These are phyloP conservation scores for Atherinosoma microstoma DNA, from an alignment of 2,797 vertebrate genomes.

Conservation along the genomic window DNA sequence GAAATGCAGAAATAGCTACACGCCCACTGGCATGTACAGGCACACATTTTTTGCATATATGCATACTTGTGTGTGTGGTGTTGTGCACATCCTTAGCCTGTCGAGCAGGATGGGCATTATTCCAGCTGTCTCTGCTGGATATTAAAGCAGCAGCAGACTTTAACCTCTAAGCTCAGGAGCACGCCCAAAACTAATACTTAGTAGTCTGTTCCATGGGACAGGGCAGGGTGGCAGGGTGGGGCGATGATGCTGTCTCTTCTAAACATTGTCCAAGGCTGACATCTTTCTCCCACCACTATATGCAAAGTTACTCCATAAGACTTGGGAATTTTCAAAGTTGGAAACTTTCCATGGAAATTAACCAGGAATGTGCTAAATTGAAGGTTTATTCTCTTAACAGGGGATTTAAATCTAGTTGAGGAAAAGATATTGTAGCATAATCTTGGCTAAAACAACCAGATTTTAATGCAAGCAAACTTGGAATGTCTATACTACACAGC, in stretches of 20 bases:
- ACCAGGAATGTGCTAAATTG: too few relatives aligned
- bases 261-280: not conserved
- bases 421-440: too few relatives aligned
- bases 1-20: conserved; percentile 12
- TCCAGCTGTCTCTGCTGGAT: conserved; percentile 40
- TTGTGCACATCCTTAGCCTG: conserved; percentile 15
- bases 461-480: too few relatives aligned
- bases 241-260: conserved; percentile 18
- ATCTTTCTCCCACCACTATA: not conserved
- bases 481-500: too few relatives aligned
- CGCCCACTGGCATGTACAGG: not conserved
- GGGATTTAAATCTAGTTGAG: too few relatives aligned
- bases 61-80: not conserved
- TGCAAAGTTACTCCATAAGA: not conserved
- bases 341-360: too few relatives aligned
- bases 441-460: too few relatives aligned
- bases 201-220: conserved; percentile 16
- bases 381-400: too few relatives aligned
- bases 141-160: conserved; percentile 36
- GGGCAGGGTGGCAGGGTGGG: conserved; percentile 33
- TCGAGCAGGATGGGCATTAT: not conserved
- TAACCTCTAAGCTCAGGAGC: conserved; percentile 37
- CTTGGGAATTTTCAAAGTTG: not conserved
- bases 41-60: conserved; percentile 19
- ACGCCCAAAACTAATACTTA: conserved; percentile 34